Evolutionary conservation across 2,888 invertebrate genomes (phyloP).

Genomic region (Periphyllus acericola): DNA sequence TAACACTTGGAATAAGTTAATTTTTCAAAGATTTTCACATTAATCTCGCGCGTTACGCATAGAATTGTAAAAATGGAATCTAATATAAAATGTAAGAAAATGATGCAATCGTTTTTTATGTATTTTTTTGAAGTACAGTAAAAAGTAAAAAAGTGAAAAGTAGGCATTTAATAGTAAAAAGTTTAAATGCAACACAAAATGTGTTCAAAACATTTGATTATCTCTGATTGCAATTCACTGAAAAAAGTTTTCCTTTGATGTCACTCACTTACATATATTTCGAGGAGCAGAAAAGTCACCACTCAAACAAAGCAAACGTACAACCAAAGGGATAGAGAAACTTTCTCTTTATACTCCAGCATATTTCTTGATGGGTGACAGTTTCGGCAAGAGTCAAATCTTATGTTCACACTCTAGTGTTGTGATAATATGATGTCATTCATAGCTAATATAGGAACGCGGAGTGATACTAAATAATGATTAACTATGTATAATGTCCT

Average conservation of each 20-base stretch:
- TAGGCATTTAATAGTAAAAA: neutral
- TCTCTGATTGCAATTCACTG: constrained; percentile 21
- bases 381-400: neutral
- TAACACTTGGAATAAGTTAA: neutral
- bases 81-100: neutral
- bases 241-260: constrained; percentile 37
- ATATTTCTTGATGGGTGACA: neutral
- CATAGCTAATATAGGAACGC: neutral
- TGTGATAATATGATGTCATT: constrained; percentile 6
- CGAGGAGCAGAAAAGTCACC: neutral
- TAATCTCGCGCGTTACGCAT: neutral
- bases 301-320: constrained; percentile 11
- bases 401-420: neutral
- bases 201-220: constrained; percentile 28
- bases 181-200: neutral
- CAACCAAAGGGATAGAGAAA: neutral
- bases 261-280: neutral
- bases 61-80: neutral
- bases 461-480: neutral
- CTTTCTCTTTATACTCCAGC: neutral
- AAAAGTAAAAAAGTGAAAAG: neutral
- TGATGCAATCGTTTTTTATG: neutral
- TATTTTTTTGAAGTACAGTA: neutral
- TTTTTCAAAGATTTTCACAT: neutral
- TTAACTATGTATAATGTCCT: neutral